Evolutionary conservation across 2,888 invertebrate species (phyloP).

Genomic region (Heliconius ethilla): DNA sequence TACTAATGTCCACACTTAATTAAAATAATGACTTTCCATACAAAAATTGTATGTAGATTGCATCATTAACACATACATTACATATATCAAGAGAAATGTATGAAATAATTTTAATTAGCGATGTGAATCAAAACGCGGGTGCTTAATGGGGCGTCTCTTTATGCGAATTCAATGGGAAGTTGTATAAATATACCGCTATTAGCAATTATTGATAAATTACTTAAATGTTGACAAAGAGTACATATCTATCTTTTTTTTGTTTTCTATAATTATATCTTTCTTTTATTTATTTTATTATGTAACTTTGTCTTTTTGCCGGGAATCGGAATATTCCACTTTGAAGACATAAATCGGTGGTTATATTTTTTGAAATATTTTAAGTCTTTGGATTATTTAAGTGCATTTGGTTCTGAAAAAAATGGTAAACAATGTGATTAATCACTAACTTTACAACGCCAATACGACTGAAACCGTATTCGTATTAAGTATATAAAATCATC

Average conservation of each 20-base stretch:
- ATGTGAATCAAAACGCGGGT: slow-evolving; percentile 16
- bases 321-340: no score
- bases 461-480: no score
- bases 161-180: slow-evolving; percentile 21
- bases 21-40: not conserved
- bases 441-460: not conserved
- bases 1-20: not conserved
- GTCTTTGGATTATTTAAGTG: no score
- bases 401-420: not conserved
- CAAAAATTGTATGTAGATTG: not conserved
- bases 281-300: no score
- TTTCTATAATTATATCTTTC: no score
- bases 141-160: slow-evolving; percentile 8
- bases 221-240: not conserved
- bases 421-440: not conserved
- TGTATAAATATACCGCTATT: slow-evolving; percentile 12
- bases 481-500: no score
- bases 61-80: slow-evolving; percentile 1
- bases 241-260: no score
- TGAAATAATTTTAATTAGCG: slow-evolving; percentile 25
- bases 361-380: no score
- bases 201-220: slow-evolving; percentile 5
- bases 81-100: slow-evolving; percentile 9
- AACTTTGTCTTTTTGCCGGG: no score
- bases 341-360: no score